Evolutionary conservation across 2,797 vertebrate species (phyloP).

Genomic region (Girardinus metallicus): DNA sequence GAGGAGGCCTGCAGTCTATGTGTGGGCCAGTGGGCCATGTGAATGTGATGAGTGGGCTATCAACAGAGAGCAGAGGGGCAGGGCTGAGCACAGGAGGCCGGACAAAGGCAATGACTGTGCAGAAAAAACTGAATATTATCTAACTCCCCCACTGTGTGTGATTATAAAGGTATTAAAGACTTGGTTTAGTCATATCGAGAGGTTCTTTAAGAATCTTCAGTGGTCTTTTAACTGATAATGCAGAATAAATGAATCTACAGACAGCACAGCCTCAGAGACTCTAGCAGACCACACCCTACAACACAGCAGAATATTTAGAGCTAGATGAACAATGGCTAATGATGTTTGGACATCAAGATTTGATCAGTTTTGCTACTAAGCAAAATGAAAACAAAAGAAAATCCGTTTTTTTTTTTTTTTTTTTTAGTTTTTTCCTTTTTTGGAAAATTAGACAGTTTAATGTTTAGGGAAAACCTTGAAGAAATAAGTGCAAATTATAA

Average conservation of each 20-base stretch:
- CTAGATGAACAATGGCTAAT: conserved; percentile 7
- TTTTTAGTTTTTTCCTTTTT: neutral
- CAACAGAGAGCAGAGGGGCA: conserved; percentile 68
- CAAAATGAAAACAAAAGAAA: neutral
- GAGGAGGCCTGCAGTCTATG: conserved; percentile 60
- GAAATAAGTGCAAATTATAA: neutral
- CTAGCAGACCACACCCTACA: conserved; percentile 61
- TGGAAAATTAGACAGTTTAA: neutral
- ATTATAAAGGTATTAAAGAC: conserved; percentile 7
- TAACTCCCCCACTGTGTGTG: conserved; percentile 25
- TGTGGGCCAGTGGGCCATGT: conserved; percentile 63
- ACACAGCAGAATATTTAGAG: conserved; percentile 29
- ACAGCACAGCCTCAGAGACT: conserved; percentile 22
- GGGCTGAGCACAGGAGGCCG: conserved; percentile 71
- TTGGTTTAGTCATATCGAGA: neutral
- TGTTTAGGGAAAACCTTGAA: neutral
- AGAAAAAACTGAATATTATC: conserved; percentile 64
- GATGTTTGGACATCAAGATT: neutral
- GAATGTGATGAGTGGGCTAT: conserved; percentile 82
- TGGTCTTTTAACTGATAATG: conserved; percentile 12
- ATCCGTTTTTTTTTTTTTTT: neutral
- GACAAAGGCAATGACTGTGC: conserved; percentile 83
- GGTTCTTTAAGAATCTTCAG: conserved; percentile 15
- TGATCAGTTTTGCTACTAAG: neutral
- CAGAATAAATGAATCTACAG: conserved; percentile 17